These are phyloP conservation scores for Diorhabda carinulata DNA, from an alignment of 1,140 invertebrate genomes.

Conservation along the genomic window DNA sequence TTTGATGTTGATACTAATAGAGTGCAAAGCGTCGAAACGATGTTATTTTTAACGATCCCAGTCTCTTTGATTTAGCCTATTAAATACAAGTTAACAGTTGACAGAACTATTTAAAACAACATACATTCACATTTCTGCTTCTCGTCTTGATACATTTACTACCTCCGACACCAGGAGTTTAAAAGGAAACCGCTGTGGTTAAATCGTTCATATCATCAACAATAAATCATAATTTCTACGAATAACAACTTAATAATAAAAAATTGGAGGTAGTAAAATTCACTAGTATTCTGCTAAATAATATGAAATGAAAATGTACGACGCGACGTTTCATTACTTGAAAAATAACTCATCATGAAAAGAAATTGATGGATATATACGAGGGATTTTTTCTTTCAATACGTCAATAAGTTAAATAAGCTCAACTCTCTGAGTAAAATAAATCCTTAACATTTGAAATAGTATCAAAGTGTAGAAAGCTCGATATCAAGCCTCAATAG, in stretches of 20 bases:
- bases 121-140: constrained; percentile 37
- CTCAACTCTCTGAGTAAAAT: too few species aligned
- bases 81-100: constrained; percentile 36
- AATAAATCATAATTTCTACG: constrained; percentile 30
- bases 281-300: neutral
- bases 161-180: constrained; percentile 15
- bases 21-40: constrained; percentile 31
- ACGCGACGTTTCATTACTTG: too few species aligned
- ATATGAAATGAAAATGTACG: neutral
- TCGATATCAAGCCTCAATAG: too few species aligned
- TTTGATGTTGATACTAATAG: constrained; percentile 23
- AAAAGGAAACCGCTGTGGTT: constrained; percentile 15
- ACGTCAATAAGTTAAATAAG: too few species aligned
- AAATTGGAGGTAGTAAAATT: neutral
- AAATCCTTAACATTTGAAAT: too few species aligned
- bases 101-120: constrained; percentile 40
- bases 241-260: constrained; percentile 19
- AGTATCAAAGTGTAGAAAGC: too few species aligned
- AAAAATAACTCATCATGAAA: too few species aligned
- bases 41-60: constrained; percentile 39
- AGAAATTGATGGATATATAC: too few species aligned
- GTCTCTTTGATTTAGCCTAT: constrained; percentile 39
- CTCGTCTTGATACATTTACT: constrained; percentile 34
- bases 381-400: too few species aligned
- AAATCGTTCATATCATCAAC: constrained; percentile 25